These are phyloP conservation scores for Triplophysa yarkandensis DNA, from an alignment of 2,797 vertebrate species.

Conservation along the genomic window DNA sequence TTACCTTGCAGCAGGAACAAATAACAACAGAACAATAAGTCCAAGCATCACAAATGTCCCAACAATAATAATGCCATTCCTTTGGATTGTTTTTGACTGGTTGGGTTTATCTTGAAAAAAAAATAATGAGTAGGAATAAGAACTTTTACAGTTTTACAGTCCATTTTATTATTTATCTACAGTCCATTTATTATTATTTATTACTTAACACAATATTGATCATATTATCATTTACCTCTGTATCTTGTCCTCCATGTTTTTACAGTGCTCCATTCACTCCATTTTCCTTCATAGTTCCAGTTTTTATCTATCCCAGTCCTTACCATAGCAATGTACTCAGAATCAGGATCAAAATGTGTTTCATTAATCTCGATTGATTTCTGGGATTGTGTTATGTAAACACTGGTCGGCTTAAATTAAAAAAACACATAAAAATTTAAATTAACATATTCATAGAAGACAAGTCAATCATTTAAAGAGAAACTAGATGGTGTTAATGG, in stretches of 20 bases:
- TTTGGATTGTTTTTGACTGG: neutral
- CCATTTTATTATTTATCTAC: no score
- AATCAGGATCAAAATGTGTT: neutral
- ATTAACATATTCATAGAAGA: constrained; percentile 4
- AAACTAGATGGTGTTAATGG: neutral
- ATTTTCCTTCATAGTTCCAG: accelerated
- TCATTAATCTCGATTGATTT: accelerated
- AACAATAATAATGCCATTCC: neutral
- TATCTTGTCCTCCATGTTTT: constrained; percentile 48
- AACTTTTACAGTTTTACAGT: neutral
- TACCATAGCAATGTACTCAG: constrained; percentile 56
- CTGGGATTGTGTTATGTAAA: accelerated
- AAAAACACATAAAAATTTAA: neutral
- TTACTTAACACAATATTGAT: no score
- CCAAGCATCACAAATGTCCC: constrained; percentile 4
- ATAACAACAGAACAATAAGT: constrained; percentile 12
- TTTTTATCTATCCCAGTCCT: accelerated
- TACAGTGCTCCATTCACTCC: constrained; percentile 62
- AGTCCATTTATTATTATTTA: no score
- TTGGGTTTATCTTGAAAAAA: neutral
- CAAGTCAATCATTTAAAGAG: neutral
- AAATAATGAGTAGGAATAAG: neutral
- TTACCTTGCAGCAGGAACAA: constrained; percentile 4
- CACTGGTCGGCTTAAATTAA: accelerated
- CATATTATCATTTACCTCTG: constrained; percentile 49